phyloP scores from a whole-genome alignment of 1,140 invertebrate species.

The Philotrypesis tridentata region DNA sequence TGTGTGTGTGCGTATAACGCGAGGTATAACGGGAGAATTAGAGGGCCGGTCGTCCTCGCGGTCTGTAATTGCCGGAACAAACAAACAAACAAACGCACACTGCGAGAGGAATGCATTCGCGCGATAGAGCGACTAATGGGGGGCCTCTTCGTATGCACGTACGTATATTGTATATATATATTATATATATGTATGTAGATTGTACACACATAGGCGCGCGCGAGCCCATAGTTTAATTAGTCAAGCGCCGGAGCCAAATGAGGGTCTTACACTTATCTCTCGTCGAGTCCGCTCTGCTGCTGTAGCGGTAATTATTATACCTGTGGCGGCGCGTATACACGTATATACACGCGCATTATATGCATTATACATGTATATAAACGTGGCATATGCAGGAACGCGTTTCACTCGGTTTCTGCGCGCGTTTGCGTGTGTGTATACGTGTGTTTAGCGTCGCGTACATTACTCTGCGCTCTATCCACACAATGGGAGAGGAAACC shows the following conservation, averaged over 20 bases:
- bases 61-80: not conserved
- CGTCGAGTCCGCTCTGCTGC: too few relatives aligned
- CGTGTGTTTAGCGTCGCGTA: not conserved
- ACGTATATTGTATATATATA: too few relatives aligned
- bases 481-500: too few relatives aligned
- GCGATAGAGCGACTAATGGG: not conserved
- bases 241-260: not conserved
- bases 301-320: not conserved
- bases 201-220: too few relatives aligned
- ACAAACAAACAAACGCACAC: too few relatives aligned
- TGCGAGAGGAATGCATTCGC: not conserved
- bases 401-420: too few relatives aligned
- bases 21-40: too few relatives aligned
- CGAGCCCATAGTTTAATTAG: not conserved
- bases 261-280: not conserved
- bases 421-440: too few relatives aligned
- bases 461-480: not conserved
- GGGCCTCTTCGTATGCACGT: too few relatives aligned
- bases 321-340: not conserved
- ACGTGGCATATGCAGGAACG: not conserved
- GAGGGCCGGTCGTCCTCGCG: not conserved
- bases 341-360: not conserved
- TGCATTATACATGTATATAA: too few relatives aligned
- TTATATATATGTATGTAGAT: too few relatives aligned
- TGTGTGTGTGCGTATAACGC: too few relatives aligned